phyloP scores from a whole-genome alignment of 2,797 vertebrate genomes.

The Clarias pachynema region DNA sequence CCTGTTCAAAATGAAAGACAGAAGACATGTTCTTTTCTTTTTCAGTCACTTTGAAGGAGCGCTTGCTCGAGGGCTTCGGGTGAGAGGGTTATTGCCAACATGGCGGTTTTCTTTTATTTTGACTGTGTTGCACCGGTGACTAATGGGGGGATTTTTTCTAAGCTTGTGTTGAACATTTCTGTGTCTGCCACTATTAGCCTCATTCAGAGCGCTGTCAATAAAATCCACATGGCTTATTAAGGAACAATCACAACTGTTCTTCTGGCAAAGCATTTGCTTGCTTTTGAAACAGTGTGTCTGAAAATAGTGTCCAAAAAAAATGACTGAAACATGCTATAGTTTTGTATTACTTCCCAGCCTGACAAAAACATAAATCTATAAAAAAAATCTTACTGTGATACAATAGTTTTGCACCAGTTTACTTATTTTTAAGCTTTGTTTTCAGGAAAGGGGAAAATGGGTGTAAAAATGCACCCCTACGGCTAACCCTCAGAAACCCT shows the following conservation, averaged over 20 bases:
- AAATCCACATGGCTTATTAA: conserved; percentile 75
- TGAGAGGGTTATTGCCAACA: conserved; percentile 65
- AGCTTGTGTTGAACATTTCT: conserved; percentile 73
- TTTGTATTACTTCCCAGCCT: background rate
- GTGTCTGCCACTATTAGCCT: conserved; percentile 75
- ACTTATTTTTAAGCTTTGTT: background rate
- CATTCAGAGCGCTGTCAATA: conserved; percentile 77
- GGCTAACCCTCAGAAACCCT: background rate
- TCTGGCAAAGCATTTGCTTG: conserved; percentile 71
- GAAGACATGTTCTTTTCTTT: conserved; percentile 53
- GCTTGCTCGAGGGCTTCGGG: conserved; percentile 54
- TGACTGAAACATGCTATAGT: background rate
- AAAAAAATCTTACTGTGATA: too few relatives aligned
- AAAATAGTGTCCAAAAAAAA: conserved; percentile 58
- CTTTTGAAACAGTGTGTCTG: conserved; percentile 73
- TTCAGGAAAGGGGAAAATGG: background rate
- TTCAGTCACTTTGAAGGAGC: conserved; percentile 65
- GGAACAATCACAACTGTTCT: conserved; percentile 72
- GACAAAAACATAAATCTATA: background rate
- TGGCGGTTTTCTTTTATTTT: conserved; percentile 56
- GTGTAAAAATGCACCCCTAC: background rate
- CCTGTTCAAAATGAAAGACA: conserved; percentile 69
- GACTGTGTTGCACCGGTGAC: conserved; percentile 66
- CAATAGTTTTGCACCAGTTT: background rate
- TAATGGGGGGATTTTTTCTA: conserved; percentile 75